Conservation (phyloP, 2,888 invertebrate species). For the Drosophila algonquin region DNA sequence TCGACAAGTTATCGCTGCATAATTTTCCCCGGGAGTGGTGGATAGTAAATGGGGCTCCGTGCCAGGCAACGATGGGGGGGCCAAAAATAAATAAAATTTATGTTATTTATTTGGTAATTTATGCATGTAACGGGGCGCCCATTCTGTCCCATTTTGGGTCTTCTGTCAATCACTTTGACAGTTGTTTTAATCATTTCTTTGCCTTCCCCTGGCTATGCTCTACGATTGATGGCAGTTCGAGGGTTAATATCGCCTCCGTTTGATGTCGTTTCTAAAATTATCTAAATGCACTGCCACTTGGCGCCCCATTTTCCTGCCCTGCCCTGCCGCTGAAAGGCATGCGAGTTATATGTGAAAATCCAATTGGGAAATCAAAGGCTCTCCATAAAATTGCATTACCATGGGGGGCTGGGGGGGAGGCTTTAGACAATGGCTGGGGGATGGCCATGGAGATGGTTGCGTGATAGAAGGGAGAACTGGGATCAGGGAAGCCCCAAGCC, state of each 20-base stretch:
- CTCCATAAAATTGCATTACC: slow-evolving; percentile 64
- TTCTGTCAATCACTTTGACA: slow-evolving; percentile 66
- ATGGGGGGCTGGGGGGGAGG: neutral
- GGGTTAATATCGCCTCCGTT: slow-evolving; percentile 1
- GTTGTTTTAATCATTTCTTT: slow-evolving; percentile 61
- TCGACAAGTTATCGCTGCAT: slow-evolving; percentile 54
- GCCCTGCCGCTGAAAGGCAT: slow-evolving; percentile 24
- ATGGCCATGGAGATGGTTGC: neutral
- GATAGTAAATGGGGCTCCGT: slow-evolving; percentile 4
- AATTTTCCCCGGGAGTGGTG: slow-evolving; percentile 25
- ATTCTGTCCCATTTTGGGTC: slow-evolving; percentile 46
- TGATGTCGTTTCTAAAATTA: slow-evolving; percentile 9
- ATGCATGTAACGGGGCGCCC: slow-evolving; percentile 59
- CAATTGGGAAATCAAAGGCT: slow-evolving; percentile 71
- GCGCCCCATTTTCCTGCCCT: neutral
- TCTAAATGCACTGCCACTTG: slow-evolving; percentile 19
- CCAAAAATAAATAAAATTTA: slow-evolving; percentile 53
- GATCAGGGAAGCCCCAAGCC: neutral
- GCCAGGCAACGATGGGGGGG: slow-evolving; percentile 67
- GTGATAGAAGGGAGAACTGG: neutral
- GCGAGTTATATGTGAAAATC: slow-evolving; percentile 60
- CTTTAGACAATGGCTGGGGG: neutral
- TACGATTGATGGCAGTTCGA: slow-evolving; percentile 18
- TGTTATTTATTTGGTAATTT: slow-evolving; percentile 73
- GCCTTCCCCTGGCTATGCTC: slow-evolving; percentile 2